A percentile compares a stretch with the other conserved stretches of the same genome.
Evolutionary conservation across 2,888 invertebrate species (phyloP).

Genomic region (Eupsilia transversa): DNA sequence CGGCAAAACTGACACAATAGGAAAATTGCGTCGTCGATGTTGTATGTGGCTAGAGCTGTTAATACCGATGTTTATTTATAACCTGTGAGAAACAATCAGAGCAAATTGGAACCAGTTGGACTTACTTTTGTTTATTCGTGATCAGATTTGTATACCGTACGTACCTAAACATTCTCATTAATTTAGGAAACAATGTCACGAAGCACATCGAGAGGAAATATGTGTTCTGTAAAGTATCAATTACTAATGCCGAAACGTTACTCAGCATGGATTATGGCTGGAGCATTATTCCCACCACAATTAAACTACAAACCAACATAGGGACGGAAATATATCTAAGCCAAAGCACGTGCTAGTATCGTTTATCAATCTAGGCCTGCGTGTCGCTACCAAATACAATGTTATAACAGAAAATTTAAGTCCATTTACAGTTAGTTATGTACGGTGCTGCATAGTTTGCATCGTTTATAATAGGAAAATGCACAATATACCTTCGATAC

Average conservation of each 20-base stretch:
- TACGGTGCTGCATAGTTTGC: not conserved
- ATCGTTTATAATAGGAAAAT: not conserved
- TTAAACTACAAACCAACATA: not conserved
- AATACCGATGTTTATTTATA: slow-evolving; percentile 22
- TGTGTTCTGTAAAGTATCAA: not conserved
- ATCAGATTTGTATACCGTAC: not conserved
- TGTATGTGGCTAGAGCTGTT: slow-evolving; percentile 65
- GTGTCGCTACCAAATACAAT: no score
- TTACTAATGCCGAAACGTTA: not conserved
- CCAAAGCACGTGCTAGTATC: not conserved
- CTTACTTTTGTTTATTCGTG: not conserved
- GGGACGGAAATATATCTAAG: not conserved
- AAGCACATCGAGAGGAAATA: not conserved
- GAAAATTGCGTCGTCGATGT: slow-evolving; percentile 79
- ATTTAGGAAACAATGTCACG: not conserved
- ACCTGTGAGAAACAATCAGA: not conserved
- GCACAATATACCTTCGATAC: not conserved
- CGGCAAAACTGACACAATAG: slow-evolving; percentile 81
- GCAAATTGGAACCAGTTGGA: not conserved
- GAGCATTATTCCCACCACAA: not conserved
- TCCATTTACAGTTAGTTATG: not conserved
- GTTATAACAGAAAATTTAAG: not conserved
- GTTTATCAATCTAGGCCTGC: not conserved
- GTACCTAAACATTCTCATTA: not conserved
- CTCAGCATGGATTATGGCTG: not conserved